These are phyloP conservation scores for Triplophysa rosa DNA, from an alignment of 2,113 vertebrate species.

Conservation along the genomic window DNA sequence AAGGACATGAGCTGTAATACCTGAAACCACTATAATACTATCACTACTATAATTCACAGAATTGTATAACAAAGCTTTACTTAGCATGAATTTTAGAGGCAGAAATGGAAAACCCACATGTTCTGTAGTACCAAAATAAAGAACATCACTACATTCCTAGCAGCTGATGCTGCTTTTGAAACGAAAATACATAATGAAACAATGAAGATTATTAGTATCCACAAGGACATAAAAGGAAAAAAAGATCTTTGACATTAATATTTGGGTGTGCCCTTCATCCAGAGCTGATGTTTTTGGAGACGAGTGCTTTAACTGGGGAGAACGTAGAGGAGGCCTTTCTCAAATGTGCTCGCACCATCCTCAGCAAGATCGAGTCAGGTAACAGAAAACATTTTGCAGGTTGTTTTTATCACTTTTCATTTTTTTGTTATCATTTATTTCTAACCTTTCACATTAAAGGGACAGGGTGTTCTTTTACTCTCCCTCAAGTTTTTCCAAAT, in stretches of 20 bases:
- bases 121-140: too few relatives aligned
- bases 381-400: conserved; percentile 1
- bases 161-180: background rate
- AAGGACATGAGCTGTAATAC: background rate
- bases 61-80: too few relatives aligned
- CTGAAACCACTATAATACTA: too few relatives aligned
- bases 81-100: too few relatives aligned
- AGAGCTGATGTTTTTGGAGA: conserved; percentile 93
- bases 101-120: too few relatives aligned
- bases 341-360: conserved; percentile 88
- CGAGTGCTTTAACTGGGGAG: conserved; percentile 89
- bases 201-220: background rate
- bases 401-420: too few relatives aligned
- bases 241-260: background rate
- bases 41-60: too few relatives aligned
- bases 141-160: background rate
- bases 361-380: conserved; percentile 94
- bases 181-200: background rate
- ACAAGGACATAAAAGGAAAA: background rate
- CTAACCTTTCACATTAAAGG: too few relatives aligned
- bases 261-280: background rate
- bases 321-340: conserved; percentile 91
- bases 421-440: background rate
- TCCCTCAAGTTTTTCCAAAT: too few relatives aligned
- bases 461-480: too few relatives aligned